These are phyloP conservation scores for Drosophila punjabiensis DNA, from an alignment of 1,140 invertebrate genomes.

Conservation along the genomic window DNA sequence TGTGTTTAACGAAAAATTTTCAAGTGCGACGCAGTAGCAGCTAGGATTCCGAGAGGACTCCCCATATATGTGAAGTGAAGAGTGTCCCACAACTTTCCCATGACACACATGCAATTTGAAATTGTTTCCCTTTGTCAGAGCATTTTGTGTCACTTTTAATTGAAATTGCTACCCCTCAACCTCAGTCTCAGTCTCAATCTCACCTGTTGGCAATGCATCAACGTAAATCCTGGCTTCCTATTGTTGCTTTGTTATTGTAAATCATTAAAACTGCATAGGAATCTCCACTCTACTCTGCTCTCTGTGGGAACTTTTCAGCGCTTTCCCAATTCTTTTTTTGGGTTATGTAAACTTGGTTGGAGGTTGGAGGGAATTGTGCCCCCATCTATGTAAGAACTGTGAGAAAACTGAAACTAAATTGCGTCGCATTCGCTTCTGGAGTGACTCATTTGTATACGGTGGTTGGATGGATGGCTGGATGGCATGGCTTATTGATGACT, in stretches of 20 bases:
- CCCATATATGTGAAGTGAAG: slow-evolving; percentile 8
- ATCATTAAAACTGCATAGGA: slow-evolving; percentile 73
- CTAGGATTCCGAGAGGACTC: slow-evolving; percentile 24
- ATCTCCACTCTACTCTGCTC: slow-evolving; percentile 23
- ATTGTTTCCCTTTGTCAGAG: slow-evolving; percentile 77
- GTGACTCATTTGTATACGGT: slow-evolving; percentile 75
- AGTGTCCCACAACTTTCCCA: slow-evolving; percentile 69
- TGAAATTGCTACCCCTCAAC: slow-evolving; percentile 64
- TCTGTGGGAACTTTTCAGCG: slow-evolving; percentile 75
- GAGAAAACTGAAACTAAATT: slow-evolving; percentile 65
- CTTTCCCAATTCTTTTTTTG: slow-evolving; percentile 60
- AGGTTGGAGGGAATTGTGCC: slow-evolving; percentile 37
- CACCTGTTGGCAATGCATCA: slow-evolving; percentile 77
- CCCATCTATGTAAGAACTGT: slow-evolving; percentile 66
- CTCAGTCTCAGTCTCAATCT: slow-evolving; percentile 15
- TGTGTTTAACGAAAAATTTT: slow-evolving; percentile 67
- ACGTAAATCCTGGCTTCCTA: slow-evolving; percentile 48
- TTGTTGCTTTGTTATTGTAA: slow-evolving; percentile 79
- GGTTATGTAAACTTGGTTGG: slow-evolving; percentile 73
- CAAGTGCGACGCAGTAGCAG: slow-evolving; percentile 66
- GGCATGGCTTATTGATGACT: slow-evolving; percentile 76
- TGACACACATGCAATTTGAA: slow-evolving; percentile 76
- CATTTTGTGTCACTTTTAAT: slow-evolving; percentile 80
- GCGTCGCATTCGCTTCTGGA: slow-evolving; percentile 44
- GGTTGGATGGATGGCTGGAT: slow-evolving; percentile 17